Evolutionary conservation across 2,113 vertebrate genomes (phyloP), one percentile per base, ranked within the genome.

Genomic region (Pachycephala philippinensis): DNA sequence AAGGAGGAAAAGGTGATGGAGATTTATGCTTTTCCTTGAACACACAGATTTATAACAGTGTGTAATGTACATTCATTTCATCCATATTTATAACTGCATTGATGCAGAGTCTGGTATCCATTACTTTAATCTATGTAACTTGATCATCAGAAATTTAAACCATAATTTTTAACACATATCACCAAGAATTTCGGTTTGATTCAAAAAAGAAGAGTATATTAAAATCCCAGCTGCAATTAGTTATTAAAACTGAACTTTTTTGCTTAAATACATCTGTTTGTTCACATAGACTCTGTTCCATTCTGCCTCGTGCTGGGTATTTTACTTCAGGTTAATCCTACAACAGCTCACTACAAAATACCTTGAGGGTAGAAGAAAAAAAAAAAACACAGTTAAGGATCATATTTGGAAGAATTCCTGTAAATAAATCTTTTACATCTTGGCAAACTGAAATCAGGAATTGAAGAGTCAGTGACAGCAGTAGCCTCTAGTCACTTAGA

Each of bases 71-170:
- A 94, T 98, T 98, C 96, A 97, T 98, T 98, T 98, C 96, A 98
- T 98, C 97, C 97, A 98, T 98, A 98, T 98, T 98, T 98, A 98
- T 98, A 98, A 96, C 97, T 96, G 97, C 96, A 97, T 97, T 96
- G 97, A 97, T 98, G 96, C 64, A 13, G 91, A 97, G 89, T 97
- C 97, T 98, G 98, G 97, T 98, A 98, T 97, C 97, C 96, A 98
- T 98, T 98, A 98, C 96, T 97, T 97, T 98, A 98, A 98, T 98
- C 97, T 98, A 91, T 98, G 97, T 98, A 98, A 98, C 97, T 96
- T 98, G 98, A 98, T 98, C 97, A 97, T 98, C 97, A 98, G 98
- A 98, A 98, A 98, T 97, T 93, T 96, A 96, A 98, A 97, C 96
- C 94, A 91, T 96, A 98, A 97, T 97, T 98, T 97, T 98, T 97